Base-by-base conservation (phyloP, 2,888 invertebrate genomes). In the Leptopilina syphax region DNA sequence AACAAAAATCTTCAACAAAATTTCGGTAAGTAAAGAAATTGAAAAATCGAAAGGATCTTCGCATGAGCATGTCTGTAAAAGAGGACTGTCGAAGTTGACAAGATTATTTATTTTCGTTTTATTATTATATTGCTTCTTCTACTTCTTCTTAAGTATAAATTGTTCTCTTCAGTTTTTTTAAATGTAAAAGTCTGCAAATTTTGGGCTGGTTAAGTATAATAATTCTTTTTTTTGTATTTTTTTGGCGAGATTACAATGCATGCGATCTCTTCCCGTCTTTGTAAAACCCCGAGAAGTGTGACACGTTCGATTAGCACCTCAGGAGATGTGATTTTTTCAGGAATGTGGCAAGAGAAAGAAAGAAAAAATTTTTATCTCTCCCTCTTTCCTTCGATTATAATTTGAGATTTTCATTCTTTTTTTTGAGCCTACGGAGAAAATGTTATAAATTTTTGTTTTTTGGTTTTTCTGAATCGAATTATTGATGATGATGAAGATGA, bases 301-400 rank as follows among this genome's bases (percentile, higher is more conserved):
- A 50, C 34, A 34, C 50, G 50, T 50, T 50, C 50, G 50, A 65
- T 79, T 77, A 81, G 85, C 78, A 89, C 91, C 91, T 91, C 91
- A 91, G 91, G 91, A 91, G 91, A 90, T 91, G 90, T 86, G 91
- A 91, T 91, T 9, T 10, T 87, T 87, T 63, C 80, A 82, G 84
- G 83, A 84, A 76, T 54, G 44, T 57, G 18, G 65, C 47, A 77
- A 12, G 13, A 47, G 13, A 44, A 63, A n/a, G 12, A 4, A 50
- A 65, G 44, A n/a, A 47, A 65, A 24, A 12, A 10, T 18, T 50
- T 63, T 78, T 60, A 63, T 70, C 57, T 57, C 63, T 10, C 50
- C 50, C 10, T 10, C 50, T 9, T 50, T 50, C 2, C 50, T 50
- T 10, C 10, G 50, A 50, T 34, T 34, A 50, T 12, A 50, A 50